Base-by-base conservation (phyloP, 2,113 vertebrate genomes). In the Globicephala melas region DNA sequence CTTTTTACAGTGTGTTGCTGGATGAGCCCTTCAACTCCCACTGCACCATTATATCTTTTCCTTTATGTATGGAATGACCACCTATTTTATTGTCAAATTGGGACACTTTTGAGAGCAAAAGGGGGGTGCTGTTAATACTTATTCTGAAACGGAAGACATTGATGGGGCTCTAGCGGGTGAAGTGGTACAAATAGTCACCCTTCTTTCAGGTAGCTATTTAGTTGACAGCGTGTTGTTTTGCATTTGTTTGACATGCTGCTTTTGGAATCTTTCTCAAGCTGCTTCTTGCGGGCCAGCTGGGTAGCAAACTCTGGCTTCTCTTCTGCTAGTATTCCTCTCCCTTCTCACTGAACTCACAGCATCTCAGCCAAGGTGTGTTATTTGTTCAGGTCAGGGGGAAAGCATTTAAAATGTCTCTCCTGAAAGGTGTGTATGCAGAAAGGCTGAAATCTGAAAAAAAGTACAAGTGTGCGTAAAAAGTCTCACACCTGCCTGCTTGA, bases 361-460 rank as follows among this genome's bases (percentile, higher is more conserved):
- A 95, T 95, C 62, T 21, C 80, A 96, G 84, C 73, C 94, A 91
- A 93, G 76, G 87, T 38, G 60, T 20, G 41, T 71, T 14, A 33
- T 53, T 67, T 85, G 47, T 88, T 21, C 21, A 23, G 21, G 12
- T 33, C 3, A 25, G 8, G 28, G 33, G 74, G 68, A 65, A 53
- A 31, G 15, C n/a, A 31, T 86, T 65, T 71, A 70, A 89, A 82
- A 74, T 13, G 2, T 53, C 26, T 95, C 33, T 83, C 36, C 44
- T 62, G 73, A 85, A 76, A 90, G 10, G 15, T 31, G 9, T 2
- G 5, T 31, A 44, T 41, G 63, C 55, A 90, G 74, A 92, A 92
- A 93, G n/a, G 3, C 31, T 47, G 41, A 53, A 74, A 21, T 21
- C 15, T 68, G 33, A 17, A 65, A 77, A 44, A 36, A 36, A 87